These are phyloP conservation scores for Reticulitermes speratus DNA, from an alignment of 1,140 invertebrate genomes.

Conservation along the genomic window DNA sequence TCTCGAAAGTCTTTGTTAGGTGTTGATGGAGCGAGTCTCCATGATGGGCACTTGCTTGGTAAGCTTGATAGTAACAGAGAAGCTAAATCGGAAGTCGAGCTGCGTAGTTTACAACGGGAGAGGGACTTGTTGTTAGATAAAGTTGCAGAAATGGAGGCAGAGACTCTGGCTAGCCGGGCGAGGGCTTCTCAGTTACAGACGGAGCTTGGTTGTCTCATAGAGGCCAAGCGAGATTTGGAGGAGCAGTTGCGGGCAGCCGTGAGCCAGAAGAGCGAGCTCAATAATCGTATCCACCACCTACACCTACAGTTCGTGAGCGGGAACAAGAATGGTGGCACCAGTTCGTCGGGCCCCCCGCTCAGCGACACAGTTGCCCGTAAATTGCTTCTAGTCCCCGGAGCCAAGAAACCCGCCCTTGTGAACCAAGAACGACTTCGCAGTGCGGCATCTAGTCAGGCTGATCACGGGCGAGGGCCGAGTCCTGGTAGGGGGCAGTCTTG, in stretches of 20 bases:
- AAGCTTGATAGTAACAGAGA: constrained; percentile 22
- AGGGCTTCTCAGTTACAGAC: constrained; percentile 62
- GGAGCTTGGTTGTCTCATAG: constrained; percentile 58
- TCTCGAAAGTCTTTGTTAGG: constrained; percentile 35
- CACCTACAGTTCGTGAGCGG: constrained; percentile 48
- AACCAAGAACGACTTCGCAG: constrained; percentile 49
- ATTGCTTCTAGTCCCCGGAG: not conserved
- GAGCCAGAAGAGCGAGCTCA: constrained; percentile 53
- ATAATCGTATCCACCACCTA: constrained; percentile 49
- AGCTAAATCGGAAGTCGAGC: constrained; percentile 36
- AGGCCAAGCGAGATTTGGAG: constrained; percentile 61
- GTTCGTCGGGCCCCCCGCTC: constrained; percentile 40
- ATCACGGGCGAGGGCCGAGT: not conserved
- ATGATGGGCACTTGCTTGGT: constrained; percentile 17
- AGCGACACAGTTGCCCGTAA: not conserved
- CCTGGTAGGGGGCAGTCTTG: not conserved
- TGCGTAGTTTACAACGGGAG: constrained; percentile 60
- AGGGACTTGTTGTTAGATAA: constrained; percentile 67
- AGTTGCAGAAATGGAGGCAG: constrained; percentile 68
- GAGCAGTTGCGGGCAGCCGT: constrained; percentile 59
- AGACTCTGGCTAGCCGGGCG: constrained; percentile 61
- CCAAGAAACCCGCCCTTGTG: not conserved
- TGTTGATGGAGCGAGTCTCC: constrained; percentile 45
- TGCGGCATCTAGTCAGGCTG: constrained; percentile 33
- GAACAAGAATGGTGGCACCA: constrained; percentile 41